phyloP scores from a whole-genome alignment of 2,797 vertebrate species.

The Parambassis ranga region DNA sequence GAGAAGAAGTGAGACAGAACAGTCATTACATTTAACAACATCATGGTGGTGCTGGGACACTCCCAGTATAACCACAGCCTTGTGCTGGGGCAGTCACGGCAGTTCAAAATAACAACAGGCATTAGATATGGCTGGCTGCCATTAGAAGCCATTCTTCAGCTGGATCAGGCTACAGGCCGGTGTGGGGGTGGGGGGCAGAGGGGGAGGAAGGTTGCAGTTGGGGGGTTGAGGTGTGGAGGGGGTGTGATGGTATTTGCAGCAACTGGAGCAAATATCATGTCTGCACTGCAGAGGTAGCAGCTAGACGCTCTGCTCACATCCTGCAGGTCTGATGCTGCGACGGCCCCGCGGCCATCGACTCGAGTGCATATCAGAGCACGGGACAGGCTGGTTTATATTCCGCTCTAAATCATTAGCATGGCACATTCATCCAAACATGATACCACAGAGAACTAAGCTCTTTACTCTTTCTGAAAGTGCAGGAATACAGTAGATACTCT shows the following conservation, averaged over 20 bases:
- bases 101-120: slow-evolving; percentile 47
- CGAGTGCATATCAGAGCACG: neutral
- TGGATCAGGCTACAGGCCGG: slow-evolving; percentile 65
- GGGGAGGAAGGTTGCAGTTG: neutral
- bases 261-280: slow-evolving; percentile 73
- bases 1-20: neutral
- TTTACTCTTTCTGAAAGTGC: neutral
- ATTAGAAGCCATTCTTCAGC: slow-evolving; percentile 73
- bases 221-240: neutral
- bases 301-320: slow-evolving; percentile 27
- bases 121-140: slow-evolving; percentile 51
- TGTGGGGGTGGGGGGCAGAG: neutral
- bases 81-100: slow-evolving; percentile 8
- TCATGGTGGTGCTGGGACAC: neutral
- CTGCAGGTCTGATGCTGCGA: slow-evolving; percentile 5
- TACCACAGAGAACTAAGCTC: neutral
- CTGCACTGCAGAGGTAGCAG: slow-evolving; percentile 60
- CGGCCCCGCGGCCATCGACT: neutral
- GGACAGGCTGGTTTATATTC: neutral
- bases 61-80: slow-evolving; percentile 24
- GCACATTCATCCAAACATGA: neutral
- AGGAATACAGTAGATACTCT: neutral
- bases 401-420: neutral
- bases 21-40: neutral
- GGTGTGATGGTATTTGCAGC: slow-evolving; percentile 67